These are phyloP conservation scores for Tetramorium bicarinatum DNA, from an alignment of 2,888 invertebrate species.

Conservation along the genomic window DNA sequence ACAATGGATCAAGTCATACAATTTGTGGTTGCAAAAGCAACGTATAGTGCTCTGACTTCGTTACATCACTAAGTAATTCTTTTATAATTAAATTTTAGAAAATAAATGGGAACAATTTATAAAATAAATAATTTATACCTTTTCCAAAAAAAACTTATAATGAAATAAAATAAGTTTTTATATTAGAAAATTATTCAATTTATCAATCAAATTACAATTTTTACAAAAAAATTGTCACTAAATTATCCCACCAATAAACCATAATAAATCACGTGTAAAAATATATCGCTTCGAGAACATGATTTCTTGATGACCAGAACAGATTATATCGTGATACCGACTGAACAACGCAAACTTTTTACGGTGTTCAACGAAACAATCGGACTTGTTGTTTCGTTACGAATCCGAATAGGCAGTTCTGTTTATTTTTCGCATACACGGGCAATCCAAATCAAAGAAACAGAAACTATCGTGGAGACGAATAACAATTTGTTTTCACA, in stretches of 20 bases:
- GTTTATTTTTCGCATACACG: slow-evolving; percentile 36
- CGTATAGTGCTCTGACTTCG: background rate
- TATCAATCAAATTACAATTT: background rate
- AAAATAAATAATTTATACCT: background rate
- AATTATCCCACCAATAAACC: too few species aligned
- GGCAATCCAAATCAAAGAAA: slow-evolving; percentile 21
- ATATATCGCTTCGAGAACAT: background rate
- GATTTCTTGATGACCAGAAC: background rate
- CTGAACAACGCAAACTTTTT: slow-evolving; percentile 30
- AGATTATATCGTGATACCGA: background rate
- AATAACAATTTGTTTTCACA: slow-evolving; percentile 60
- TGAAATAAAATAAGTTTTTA: background rate
- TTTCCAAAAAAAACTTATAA: background rate
- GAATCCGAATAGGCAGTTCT: background rate
- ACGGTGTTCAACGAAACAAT: slow-evolving; percentile 24
- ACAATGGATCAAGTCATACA: background rate
- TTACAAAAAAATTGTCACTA: background rate
- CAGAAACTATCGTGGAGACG: slow-evolving; percentile 33
- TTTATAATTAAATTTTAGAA: background rate
- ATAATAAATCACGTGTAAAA: background rate
- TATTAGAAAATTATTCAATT: background rate
- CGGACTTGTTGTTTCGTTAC: slow-evolving; percentile 21
- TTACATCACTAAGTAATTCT: background rate
- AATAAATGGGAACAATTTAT: background rate
- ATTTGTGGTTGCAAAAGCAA: background rate